A percentile compares a stretch with the other conserved stretches of the same genome.
Evolutionary conservation across 2,888 invertebrate genomes (phyloP).

Genomic region (Colostygia pectinataria): DNA sequence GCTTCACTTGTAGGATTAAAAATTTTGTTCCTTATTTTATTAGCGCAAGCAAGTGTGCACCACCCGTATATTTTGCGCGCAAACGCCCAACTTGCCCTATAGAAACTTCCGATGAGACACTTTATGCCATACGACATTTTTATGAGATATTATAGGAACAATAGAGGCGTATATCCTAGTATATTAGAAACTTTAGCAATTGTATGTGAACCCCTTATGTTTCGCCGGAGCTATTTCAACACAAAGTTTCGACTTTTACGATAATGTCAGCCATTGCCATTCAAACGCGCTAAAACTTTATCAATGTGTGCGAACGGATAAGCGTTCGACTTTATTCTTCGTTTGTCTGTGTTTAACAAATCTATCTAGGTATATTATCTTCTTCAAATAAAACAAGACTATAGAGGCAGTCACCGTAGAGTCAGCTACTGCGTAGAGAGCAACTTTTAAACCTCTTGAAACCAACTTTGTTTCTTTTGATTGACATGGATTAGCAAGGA

Average conservation of each 20-base stretch:
- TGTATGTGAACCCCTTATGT: constrained; percentile 81
- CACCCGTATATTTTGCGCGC: constrained; percentile 20
- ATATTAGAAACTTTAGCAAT: constrained; percentile 80
- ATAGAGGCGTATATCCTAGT: constrained; percentile 70
- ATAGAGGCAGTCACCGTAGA: constrained; percentile 1
- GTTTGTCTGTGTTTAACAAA: constrained; percentile 27
- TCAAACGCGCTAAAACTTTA: constrained; percentile 81
- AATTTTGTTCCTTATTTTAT: constrained; percentile 61
- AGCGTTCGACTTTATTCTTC: constrained; percentile 61
- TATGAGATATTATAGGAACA: constrained; percentile 73
- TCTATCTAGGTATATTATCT: background rate
- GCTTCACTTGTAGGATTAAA: constrained; percentile 69
- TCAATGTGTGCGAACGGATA: constrained; percentile 80
- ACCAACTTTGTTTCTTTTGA: too few species aligned
- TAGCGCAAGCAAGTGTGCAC: constrained; percentile 28
- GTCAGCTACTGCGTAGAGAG: constrained; percentile 10
- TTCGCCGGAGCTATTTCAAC: constrained; percentile 75
- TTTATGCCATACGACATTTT: constrained; percentile 68
- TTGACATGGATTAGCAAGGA: too few species aligned
- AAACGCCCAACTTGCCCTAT: constrained; percentile 36
- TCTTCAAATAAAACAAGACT: background rate
- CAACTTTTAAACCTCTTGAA: background rate
- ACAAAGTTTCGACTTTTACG: constrained; percentile 81
- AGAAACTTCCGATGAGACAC: constrained; percentile 52
- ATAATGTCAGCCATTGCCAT: constrained; percentile 82